These are phyloP conservation scores for Heliconius ethilla DNA, from an alignment of 2,888 invertebrate genomes.

Conservation along the genomic window DNA sequence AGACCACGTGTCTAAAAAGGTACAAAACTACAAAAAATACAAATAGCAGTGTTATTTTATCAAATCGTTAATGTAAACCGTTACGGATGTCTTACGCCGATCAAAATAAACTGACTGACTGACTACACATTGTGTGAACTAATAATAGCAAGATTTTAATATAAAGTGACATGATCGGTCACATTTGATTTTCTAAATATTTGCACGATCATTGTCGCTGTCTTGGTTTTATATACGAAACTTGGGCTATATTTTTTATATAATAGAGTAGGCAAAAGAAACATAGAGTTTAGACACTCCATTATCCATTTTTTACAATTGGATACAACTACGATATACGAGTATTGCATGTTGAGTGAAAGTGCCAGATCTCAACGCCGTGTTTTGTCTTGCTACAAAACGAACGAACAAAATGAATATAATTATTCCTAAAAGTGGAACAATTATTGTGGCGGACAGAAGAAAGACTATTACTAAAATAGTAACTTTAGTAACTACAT, in stretches of 20 bases:
- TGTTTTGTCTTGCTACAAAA: neutral
- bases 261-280: neutral
- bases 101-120: constrained; percentile 45
- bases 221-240: neutral
- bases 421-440: neutral
- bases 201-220: constrained; percentile 19
- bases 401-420: neutral
- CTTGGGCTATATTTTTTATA: neutral
- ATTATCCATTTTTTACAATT: neutral
- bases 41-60: neutral
- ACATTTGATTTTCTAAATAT: constrained; percentile 9
- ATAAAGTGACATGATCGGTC: constrained; percentile 27
- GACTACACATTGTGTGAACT: constrained; percentile 14
- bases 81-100: constrained; percentile 53
- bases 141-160: constrained; percentile 18
- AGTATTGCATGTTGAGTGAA: neutral
- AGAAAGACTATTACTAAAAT: neutral
- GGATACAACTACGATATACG: neutral
- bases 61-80: constrained; percentile 23
- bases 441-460: too few relatives aligned
- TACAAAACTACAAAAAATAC: neutral
- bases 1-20: neutral
- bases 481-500: neutral
- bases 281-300: neutral
- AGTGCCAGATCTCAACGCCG: neutral